Percentiles rank a stretch among this genome's conserved stretches.
Evolutionary conservation across 2,113 vertebrate species (phyloP).

Genomic region (Neogobius melanostomus): DNA sequence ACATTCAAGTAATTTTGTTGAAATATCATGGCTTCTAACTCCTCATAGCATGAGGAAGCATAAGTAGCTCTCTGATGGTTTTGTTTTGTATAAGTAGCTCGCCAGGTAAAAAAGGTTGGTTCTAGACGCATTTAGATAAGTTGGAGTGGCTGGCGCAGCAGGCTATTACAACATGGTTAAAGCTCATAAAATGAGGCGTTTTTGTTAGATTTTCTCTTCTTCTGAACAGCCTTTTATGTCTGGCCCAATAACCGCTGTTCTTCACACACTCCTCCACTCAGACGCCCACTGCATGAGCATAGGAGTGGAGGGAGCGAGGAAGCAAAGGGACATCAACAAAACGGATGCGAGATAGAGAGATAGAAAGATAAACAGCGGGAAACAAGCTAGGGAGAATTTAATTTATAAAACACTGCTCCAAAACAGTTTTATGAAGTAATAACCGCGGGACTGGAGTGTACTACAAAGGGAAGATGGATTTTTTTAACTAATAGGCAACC

Average conservation of each 20-base stretch:
- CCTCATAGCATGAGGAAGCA: too few species aligned
- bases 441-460: conserved; percentile 16
- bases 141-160: too few species aligned
- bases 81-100: too few species aligned
- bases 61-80: too few species aligned
- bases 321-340: conserved; percentile 12
- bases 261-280: conserved; percentile 76
- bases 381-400: conserved; percentile 33
- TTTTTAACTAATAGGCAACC: conserved; percentile 29
- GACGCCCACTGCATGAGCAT: conserved; percentile 73
- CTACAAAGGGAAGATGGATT: conserved; percentile 8
- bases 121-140: too few species aligned
- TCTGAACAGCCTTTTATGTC: conserved; percentile 73
- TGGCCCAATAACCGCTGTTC: conserved; percentile 63
- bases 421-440: conserved; percentile 29
- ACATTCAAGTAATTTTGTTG: too few species aligned
- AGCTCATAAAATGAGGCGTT: conserved; percentile 60
- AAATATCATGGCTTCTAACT: too few species aligned
- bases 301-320: conserved; percentile 51
- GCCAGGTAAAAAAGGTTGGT: too few species aligned
- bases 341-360: conserved; percentile 12
- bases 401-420: conserved; percentile 28
- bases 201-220: conserved; percentile 57
- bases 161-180: too few species aligned
- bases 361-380: conserved; percentile 34